Conservation (phyloP, 2,888 invertebrate species). For the Aphidoletes aphidimyza region DNA sequence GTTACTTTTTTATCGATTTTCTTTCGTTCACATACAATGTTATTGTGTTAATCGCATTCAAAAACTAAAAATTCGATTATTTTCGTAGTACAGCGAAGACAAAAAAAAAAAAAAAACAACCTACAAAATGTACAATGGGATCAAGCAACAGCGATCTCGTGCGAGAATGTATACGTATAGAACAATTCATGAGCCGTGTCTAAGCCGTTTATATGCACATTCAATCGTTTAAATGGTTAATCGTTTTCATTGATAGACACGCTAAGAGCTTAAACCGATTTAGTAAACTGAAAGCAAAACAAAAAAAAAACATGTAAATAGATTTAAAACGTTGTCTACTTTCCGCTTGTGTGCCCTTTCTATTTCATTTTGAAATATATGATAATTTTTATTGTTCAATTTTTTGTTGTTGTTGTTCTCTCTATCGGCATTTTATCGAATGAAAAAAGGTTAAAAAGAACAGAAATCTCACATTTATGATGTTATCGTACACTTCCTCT, state of each 20-base stretch:
- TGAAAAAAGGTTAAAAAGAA: background rate
- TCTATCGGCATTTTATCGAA: background rate
- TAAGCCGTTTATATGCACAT: background rate
- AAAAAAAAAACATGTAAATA: background rate
- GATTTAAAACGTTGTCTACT: background rate
- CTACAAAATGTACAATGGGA: too few species aligned
- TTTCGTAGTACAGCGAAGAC: too few species aligned
- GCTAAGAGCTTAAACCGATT: background rate
- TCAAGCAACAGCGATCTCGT: background rate
- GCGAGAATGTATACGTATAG: background rate
- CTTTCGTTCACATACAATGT: too few species aligned
- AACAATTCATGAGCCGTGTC: conserved; percentile 5
- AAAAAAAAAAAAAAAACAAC: too few species aligned
- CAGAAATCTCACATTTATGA: background rate
- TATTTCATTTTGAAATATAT: background rate
- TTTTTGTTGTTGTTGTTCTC: background rate
- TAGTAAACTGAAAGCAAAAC: background rate
- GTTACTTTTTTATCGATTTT: too few species aligned
- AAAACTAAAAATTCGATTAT: too few species aligned
- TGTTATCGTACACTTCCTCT: background rate
- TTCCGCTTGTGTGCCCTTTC: background rate
- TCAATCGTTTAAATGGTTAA: background rate
- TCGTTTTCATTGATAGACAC: background rate
- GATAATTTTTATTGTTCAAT: background rate
- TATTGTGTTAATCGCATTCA: too few species aligned